These are phyloP conservation scores for Drosophila flavopinicola DNA, from an alignment of 2,888 invertebrate genomes.

Conservation along the genomic window DNA sequence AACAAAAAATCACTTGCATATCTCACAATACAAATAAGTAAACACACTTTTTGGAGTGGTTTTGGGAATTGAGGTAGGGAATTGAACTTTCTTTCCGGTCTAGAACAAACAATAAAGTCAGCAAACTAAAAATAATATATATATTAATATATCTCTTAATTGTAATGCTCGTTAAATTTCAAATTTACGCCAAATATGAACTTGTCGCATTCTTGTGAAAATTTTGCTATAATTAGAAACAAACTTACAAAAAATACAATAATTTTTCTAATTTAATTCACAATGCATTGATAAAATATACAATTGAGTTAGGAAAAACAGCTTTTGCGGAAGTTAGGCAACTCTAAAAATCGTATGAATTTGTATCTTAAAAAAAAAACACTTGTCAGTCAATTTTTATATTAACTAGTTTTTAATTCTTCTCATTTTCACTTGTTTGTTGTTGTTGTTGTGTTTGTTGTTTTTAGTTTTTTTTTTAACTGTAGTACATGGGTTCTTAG, in stretches of 20 bases:
- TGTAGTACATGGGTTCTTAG: constrained; percentile 71
- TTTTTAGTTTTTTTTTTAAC: constrained; percentile 65
- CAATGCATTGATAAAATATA: too few relatives aligned
- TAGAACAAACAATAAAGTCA: neutral
- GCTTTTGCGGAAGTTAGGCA: too few relatives aligned
- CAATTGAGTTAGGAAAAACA: neutral
- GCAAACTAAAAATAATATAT: neutral
- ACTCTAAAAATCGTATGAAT: too few relatives aligned
- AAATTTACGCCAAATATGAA: too few relatives aligned
- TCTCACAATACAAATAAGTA: constrained; percentile 10
- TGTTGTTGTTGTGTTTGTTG: constrained; percentile 54
- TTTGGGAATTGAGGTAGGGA: neutral
- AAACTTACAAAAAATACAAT: neutral
- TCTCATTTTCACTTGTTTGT: constrained; percentile 63
- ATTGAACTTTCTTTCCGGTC: constrained; percentile 21
- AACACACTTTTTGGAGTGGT: neutral
- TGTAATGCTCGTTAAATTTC: neutral
- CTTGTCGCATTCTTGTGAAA: constrained; percentile 5
- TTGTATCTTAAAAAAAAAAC: neutral
- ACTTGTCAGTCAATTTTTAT: constrained; percentile 35
- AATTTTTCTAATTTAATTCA: neutral
- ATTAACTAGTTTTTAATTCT: constrained; percentile 77
- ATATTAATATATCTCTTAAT: neutral
- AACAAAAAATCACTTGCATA: constrained; percentile 6
- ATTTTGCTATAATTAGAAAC: neutral